These are phyloP conservation scores for Lepidostoma basale DNA, from an alignment of 1,140 invertebrate genomes.

Conservation along the genomic window DNA sequence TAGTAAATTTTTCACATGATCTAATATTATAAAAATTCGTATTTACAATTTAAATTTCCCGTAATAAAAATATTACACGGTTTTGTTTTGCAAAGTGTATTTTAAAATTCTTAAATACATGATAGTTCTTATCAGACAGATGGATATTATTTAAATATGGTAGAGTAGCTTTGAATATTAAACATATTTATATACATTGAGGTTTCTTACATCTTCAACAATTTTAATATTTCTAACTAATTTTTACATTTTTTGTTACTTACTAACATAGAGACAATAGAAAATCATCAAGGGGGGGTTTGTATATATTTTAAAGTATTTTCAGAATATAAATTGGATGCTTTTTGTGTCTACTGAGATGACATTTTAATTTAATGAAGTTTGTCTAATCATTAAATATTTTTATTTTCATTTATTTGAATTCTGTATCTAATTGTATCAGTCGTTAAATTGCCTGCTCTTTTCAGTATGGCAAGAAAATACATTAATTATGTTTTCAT, in stretches of 20 bases:
- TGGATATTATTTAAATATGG: conserved; percentile 16
- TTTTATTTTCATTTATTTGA: not conserved
- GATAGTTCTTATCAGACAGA: no score
- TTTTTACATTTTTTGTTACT: conserved; percentile 26
- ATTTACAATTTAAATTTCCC: conserved; percentile 23
- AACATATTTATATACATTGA: conserved; percentile 54
- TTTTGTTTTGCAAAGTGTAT: not conserved
- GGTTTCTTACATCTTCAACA: conserved; percentile 45
- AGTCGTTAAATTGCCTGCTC: not conserved
- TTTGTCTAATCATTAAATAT: no score
- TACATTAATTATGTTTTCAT: conserved; percentile 35
- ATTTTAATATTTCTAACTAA: conserved; percentile 44
- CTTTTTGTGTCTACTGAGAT: no score
- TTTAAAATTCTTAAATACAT: conserved; percentile 2
- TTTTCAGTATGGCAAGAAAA: conserved; percentile 59
- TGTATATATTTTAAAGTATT: no score
- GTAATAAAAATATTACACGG: conserved; percentile 17
- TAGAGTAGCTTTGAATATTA: conserved; percentile 8
- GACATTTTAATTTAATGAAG: no score
- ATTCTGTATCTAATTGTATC: not conserved
- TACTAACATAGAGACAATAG: no score
- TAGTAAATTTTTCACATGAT: not conserved
- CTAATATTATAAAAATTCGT: not conserved
- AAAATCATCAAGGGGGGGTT: no score
- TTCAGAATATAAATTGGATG: no score